A percentile compares a stretch with the other conserved stretches of the same genome.
These are phyloP conservation scores for Macropodus opercularis DNA, from an alignment of 2,797 vertebrate genomes.

Conservation along the genomic window DNA sequence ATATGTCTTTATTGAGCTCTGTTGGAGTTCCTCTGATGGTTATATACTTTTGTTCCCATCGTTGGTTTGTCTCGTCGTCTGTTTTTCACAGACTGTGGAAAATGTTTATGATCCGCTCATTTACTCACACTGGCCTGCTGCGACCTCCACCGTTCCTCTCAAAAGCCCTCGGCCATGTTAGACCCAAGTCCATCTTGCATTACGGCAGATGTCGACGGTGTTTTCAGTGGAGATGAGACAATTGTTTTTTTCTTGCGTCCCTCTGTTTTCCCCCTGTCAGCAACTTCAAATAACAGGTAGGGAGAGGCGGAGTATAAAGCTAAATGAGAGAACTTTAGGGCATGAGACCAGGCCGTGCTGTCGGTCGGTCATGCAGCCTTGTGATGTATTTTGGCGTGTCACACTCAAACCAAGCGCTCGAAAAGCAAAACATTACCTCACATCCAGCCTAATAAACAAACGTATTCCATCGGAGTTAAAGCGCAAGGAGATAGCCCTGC, in stretches of 20 bases:
- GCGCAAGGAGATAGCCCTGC: conserved; percentile 54
- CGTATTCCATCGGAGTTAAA: conserved; percentile 32
- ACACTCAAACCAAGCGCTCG: conserved; percentile 33
- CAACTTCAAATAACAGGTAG: conserved; percentile 28
- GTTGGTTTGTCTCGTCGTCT: conserved; percentile 41
- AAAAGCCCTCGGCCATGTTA: conserved; percentile 39
- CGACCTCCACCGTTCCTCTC: conserved; percentile 22
- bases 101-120: conserved; percentile 63
- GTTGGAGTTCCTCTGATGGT: conserved; percentile 3
- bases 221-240: conserved; percentile 35
- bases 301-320: conserved; percentile 23
- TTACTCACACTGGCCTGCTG: conserved; percentile 28
- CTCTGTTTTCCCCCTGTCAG: conserved; percentile 24
- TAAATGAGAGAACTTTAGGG: conserved; percentile 24
- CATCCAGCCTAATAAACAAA: conserved; percentile 54
- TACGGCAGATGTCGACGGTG: conserved; percentile 48
- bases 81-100: conserved; percentile 66
- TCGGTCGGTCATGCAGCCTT: conserved; percentile 33
- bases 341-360: conserved; percentile 37
- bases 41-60: conserved; percentile 29
- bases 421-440: conserved; percentile 75
- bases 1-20: conserved; percentile 22
- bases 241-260: conserved; percentile 38
- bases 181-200: conserved; percentile 45
- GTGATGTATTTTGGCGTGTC: conserved; percentile 33